Evolutionary conservation across 2,113 vertebrate species (phyloP), one percentile per base, ranked within the genome.

Genomic region (Passerina amoena): DNA sequence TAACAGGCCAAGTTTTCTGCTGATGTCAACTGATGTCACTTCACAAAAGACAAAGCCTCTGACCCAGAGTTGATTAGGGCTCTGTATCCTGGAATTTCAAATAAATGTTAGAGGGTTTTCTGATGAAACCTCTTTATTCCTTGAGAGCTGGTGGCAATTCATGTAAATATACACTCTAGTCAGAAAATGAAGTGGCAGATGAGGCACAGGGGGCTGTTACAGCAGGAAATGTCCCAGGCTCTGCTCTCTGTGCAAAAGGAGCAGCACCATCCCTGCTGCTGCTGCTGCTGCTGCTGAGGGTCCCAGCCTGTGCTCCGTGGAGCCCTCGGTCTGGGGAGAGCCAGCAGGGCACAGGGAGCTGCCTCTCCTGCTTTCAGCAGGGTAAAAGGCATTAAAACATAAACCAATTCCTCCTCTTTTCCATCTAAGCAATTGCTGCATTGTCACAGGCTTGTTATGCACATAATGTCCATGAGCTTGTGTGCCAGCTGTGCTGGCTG

Each of bases 331-430:
- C 15, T 61, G 73, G 44, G 60, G 20, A 89, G 37, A 79, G 30
- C 53, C 48, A 54, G 48, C 48, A 61, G 78, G 73, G 63, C 86
- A 66, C 65, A 69, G 50, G 21, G 48, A 92, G 28, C 18, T 68
- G 82, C 3, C 23, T 77, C 17, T 56, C 21, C 38, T 50, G 72
- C 53, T 35, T 50, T 38, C 73, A 82, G 90, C 22, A n/a, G 79
- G 83, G 50, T 40, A 91, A 79, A 76, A 72, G 14, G 4, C 48
- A 65, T 47, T 79, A 50, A 87, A 91, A 54, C 12, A 23, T 33
- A 59, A 95, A 85, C 73, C 47, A 82, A 91, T 76, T 57, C 6
- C 19, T 90, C n/a, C 65, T 9, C 42, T 82, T 72, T 72, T 57
- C 33, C 54, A 76, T 54, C 54, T 10, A 37, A 90, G 66, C 21